Evolutionary conservation across 2,113 vertebrate species (phyloP).

Genomic region (Progne subis): DNA sequence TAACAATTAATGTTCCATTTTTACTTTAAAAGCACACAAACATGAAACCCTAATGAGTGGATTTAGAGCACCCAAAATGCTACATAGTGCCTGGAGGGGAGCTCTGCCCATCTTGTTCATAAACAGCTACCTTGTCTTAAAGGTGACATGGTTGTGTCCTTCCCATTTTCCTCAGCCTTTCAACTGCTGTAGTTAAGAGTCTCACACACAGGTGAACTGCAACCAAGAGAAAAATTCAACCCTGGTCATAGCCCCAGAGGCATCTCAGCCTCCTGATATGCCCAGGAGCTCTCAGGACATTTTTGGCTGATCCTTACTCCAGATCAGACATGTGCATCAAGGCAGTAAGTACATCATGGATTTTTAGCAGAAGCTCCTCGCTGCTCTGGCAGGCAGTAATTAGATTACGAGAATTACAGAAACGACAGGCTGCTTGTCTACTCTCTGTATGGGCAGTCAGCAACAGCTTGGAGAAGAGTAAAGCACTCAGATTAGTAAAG

Average conservation of each 20-base stretch:
- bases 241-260: not conserved
- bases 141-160: not conserved
- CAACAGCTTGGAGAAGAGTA: not conserved
- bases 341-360: not conserved
- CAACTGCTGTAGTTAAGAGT: not conserved
- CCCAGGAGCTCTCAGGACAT: not conserved
- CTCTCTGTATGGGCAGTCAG: not conserved
- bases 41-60: not conserved
- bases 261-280: not conserved
- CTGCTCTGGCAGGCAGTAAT: slow-evolving; percentile 50
- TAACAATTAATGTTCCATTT: slow-evolving; percentile 44
- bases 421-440: slow-evolving; percentile 38
- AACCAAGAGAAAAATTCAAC: not conserved
- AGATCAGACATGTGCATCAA: not conserved
- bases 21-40: slow-evolving; percentile 21
- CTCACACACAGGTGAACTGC: not conserved
- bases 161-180: not conserved
- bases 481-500: slow-evolving; percentile 27
- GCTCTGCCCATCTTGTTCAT: not conserved
- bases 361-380: not conserved
- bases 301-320: not conserved
- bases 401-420: slow-evolving; percentile 29
- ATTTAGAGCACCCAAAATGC: not conserved
- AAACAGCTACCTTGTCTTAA: not conserved
- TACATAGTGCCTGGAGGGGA: not conserved